Conservation (phyloP, 2,797 vertebrate species). For the Cyprinodon diabolis region DNA sequence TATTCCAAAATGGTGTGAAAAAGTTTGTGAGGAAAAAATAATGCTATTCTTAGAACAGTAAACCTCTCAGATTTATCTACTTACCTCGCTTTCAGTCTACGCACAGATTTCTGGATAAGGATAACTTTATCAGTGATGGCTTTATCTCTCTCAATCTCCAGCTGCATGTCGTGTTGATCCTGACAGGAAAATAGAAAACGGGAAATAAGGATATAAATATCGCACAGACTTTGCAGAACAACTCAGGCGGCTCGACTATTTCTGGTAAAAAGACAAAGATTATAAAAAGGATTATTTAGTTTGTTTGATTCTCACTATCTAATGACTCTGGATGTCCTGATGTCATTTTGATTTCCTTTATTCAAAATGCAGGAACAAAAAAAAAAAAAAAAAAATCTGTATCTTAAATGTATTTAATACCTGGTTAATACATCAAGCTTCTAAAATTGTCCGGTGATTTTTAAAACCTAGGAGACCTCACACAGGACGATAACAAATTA, state of each 20-base stretch:
- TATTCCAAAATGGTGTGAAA: background rate
- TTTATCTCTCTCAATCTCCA: constrained; percentile 95
- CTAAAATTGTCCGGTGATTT: no score
- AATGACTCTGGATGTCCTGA: background rate
- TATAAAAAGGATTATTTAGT: background rate
- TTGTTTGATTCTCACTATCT: background rate
- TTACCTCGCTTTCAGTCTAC: constrained; percentile 91
- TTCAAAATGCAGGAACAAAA: background rate
- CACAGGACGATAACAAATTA: no score
- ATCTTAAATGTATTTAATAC: background rate
- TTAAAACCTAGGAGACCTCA: no score
- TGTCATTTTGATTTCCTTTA: background rate
- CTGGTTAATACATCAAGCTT: no score
- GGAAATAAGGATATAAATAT: background rate
- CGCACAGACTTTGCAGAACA: background rate
- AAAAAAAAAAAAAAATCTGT: background rate
- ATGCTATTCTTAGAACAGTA: background rate
- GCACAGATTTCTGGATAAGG: constrained; percentile 95
- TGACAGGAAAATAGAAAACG: constrained; percentile 43
- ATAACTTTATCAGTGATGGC: constrained; percentile 94
- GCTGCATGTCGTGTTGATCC: constrained; percentile 95
- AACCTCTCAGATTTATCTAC: background rate
- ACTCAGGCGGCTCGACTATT: background rate
- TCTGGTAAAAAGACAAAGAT: no score
- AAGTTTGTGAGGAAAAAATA: background rate